These are phyloP conservation scores for Myzus persicae DNA, from an alignment of 1,140 invertebrate genomes.

Conservation along the genomic window DNA sequence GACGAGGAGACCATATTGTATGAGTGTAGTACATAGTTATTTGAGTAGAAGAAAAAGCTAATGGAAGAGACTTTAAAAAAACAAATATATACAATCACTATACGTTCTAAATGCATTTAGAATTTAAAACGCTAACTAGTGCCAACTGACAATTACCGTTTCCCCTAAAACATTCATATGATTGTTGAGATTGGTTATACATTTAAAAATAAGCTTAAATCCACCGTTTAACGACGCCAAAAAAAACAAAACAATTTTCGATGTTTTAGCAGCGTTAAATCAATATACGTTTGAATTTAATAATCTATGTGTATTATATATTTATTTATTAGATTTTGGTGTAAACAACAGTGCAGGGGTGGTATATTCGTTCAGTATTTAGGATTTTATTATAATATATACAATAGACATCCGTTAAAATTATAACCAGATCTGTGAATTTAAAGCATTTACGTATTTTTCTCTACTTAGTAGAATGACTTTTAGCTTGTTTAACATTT, in stretches of 20 bases:
- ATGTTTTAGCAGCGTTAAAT: neutral
- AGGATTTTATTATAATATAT: neutral
- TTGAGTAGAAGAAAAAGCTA: neutral
- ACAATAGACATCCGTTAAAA: no score
- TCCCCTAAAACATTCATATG: neutral
- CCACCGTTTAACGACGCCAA: neutral
- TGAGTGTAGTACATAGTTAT: neutral
- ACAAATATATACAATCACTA: neutral
- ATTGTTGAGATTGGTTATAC: neutral
- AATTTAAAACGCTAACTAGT: neutral
- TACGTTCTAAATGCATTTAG: conserved; percentile 25
- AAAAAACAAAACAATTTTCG: neutral
- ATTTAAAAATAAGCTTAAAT: conserved; percentile 33
- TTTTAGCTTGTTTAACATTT: no score
- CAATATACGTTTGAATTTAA: neutral
- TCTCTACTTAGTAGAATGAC: no score
- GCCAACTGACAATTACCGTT: conserved; percentile 42
- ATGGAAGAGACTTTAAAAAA: neutral
- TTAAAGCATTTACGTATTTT: neutral
- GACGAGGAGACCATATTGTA: neutral
- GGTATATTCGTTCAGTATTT: neutral
- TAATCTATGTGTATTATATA: neutral
- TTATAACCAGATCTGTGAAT: neutral
- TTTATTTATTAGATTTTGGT: neutral
- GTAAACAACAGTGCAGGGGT: neutral